Evolutionary conservation across 2,797 vertebrate genomes (phyloP).

Genomic region (Chaetodon trifasciatus): DNA sequence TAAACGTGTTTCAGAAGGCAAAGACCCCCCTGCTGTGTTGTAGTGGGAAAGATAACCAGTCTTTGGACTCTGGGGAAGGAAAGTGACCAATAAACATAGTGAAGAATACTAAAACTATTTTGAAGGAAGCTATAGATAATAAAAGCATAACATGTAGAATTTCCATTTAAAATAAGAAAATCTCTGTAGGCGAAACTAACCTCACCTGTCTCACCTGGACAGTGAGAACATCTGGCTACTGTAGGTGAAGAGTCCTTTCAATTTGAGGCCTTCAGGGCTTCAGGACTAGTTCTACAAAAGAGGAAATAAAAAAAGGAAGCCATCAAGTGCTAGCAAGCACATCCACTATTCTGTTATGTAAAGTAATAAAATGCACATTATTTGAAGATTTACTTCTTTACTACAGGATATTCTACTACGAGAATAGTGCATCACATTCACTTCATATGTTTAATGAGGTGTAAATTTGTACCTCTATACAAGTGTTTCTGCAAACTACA

Average conservation of each 20-base stretch:
- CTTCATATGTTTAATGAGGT: not conserved
- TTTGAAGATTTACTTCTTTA: not conserved
- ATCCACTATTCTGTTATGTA: not conserved
- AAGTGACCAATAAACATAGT: not conserved
- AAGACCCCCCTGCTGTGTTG: not conserved
- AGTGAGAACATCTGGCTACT: slow-evolving; percentile 1
- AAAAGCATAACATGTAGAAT: not conserved
- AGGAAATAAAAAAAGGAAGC: not conserved
- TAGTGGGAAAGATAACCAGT: not conserved
- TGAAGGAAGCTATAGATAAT: not conserved
- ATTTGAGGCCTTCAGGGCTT: not conserved
- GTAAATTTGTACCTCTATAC: not conserved
- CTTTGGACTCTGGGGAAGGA: not conserved
- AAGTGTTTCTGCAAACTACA: not conserved
- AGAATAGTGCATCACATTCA: not conserved
- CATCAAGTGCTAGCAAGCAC: not conserved
- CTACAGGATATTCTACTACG: not conserved
- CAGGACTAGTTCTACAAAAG: not conserved
- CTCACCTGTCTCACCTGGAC: not conserved
- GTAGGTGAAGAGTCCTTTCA: not conserved
- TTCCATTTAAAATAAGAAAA: not conserved
- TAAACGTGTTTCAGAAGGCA: slow-evolving; percentile 26
- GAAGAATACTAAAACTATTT: not conserved
- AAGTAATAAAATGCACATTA: not conserved
- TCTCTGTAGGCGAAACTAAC: not conserved